These are phyloP conservation scores for Drosophila arawakana DNA, from an alignment of 1,140 invertebrate genomes.

Conservation along the genomic window DNA sequence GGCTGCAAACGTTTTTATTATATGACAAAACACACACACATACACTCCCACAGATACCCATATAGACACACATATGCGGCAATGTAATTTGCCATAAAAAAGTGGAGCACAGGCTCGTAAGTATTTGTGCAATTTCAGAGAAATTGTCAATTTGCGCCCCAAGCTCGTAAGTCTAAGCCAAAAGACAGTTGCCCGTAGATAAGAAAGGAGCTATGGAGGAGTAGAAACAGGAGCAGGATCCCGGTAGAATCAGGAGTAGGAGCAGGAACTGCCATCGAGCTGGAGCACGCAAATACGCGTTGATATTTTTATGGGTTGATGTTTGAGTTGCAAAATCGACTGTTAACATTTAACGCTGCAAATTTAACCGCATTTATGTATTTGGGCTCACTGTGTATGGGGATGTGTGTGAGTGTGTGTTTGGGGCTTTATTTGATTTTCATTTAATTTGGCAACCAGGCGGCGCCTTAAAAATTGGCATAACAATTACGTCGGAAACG, in stretches of 20 bases:
- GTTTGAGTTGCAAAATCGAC: constrained; percentile 66
- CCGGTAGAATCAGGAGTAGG: constrained; percentile 12
- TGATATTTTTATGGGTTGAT: constrained; percentile 73
- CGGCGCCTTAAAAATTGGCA: constrained; percentile 69
- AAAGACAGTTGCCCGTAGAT: constrained; percentile 32
- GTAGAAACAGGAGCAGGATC: constrained; percentile 16
- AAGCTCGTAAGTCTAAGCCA: constrained; percentile 74
- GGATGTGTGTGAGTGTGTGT: not conserved
- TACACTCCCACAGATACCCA: constrained; percentile 8
- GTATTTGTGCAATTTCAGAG: constrained; percentile 79
- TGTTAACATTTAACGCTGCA: constrained; percentile 81
- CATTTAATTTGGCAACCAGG: constrained; percentile 70
- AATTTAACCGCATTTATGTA: constrained; percentile 74
- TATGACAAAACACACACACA: constrained; percentile 26
- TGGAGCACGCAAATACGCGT: constrained; percentile 69
- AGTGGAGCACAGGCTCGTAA: constrained; percentile 73
- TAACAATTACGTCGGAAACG: constrained; percentile 75
- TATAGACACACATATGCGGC: constrained; percentile 51
- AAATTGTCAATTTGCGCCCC: constrained; percentile 81
- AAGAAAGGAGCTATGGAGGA: constrained; percentile 23
- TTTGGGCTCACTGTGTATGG: constrained; percentile 29
- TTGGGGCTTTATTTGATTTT: constrained; percentile 69
- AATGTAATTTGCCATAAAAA: constrained; percentile 81
- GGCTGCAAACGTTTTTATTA: constrained; percentile 76
- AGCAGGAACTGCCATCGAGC: constrained; percentile 4